Conservation (phyloP, 2,113 vertebrate species). For the Podocnemis expansa region DNA sequence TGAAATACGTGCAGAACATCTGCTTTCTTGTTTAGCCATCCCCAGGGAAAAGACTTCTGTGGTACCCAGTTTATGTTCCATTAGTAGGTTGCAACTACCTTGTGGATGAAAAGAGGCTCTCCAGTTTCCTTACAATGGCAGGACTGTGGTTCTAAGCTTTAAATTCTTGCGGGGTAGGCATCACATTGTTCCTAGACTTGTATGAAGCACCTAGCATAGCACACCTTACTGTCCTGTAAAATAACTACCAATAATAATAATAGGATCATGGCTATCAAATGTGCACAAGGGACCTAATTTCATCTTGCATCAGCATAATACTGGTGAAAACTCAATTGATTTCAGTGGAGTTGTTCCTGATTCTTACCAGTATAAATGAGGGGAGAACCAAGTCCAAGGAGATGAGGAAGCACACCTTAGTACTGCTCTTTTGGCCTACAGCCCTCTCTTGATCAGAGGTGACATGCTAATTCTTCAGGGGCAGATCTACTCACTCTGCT, state of each 20-base stretch:
- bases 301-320: neutral
- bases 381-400: neutral
- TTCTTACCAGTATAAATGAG: neutral
- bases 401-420: rapidly evolving
- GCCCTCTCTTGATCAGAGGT: neutral
- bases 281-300: neutral
- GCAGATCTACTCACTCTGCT: neutral
- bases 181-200: neutral
- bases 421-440: rapidly evolving
- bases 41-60: slow-evolving; percentile 11
- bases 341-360: neutral
- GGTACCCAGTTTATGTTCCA: neutral
- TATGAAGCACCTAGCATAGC: neutral
- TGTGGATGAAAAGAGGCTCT: neutral
- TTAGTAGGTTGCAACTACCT: neutral
- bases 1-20: slow-evolving; percentile 35
- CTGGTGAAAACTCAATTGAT: neutral
- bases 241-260: neutral
- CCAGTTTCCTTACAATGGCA: neutral
- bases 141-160: neutral
- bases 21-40: slow-evolving; percentile 46
- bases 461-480: rapidly evolving
- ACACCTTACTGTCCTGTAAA: neutral
- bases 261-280: neutral
- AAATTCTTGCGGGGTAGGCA: neutral